Percentiles rank a stretch among this genome's conserved stretches.
phyloP scores from a whole-genome alignment of 2,113 vertebrate species.

The Tapirus terrestris region DNA sequence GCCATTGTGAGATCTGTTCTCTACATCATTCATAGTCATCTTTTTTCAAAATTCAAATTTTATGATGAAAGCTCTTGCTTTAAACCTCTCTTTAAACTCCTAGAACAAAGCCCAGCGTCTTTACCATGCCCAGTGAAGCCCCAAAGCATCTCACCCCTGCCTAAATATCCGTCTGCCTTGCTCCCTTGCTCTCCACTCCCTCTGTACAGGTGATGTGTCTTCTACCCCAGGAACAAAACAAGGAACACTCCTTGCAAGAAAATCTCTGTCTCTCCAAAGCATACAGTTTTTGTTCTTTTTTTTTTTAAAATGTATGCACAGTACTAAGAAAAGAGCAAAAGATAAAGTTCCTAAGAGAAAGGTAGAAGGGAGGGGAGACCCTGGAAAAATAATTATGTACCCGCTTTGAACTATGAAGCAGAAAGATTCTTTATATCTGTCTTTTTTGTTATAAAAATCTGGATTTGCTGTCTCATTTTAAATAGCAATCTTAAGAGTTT shows the following conservation, averaged over 20 bases:
- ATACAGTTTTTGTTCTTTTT: background rate
- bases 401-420: background rate
- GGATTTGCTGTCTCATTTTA: background rate
- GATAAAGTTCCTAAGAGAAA: background rate
- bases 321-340: background rate
- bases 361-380: background rate
- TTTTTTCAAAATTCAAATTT: background rate
- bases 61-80: background rate
- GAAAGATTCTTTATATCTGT: background rate
- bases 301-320: accelerated
- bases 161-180: background rate
- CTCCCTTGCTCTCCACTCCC: background rate
- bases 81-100: background rate
- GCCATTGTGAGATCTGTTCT: background rate
- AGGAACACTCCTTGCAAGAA: background rate
- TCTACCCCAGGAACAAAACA: background rate
- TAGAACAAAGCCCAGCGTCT: background rate
- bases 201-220: background rate
- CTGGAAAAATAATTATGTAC: background rate
- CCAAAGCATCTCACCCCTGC: accelerated
- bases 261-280: background rate
- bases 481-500: background rate
- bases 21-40: background rate
- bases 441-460: background rate
- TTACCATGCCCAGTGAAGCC: accelerated